Percentiles rank a stretch among this genome's conserved stretches.
Evolutionary conservation across 1,140 invertebrate species (phyloP).

Genomic region (Penaeus chinensis): DNA sequence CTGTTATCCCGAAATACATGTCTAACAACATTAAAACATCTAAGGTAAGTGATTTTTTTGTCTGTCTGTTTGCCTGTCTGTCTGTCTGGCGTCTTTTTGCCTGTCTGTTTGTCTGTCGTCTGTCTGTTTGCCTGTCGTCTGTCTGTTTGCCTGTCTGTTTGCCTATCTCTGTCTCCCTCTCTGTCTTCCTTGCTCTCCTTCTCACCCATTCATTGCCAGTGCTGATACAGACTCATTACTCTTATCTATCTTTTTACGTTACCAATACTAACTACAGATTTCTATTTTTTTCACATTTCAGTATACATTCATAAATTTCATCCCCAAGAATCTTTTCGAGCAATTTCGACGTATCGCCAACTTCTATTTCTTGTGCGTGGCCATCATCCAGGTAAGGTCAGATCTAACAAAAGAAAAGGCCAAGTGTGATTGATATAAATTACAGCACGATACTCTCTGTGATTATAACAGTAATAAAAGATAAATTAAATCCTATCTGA

Average conservation of each 20-base stretch:
- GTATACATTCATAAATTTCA: constrained; percentile 84
- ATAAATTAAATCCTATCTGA: not conserved
- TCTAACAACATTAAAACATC: constrained; percentile 44
- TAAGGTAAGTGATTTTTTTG: constrained; percentile 24
- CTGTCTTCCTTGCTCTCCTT: too few relatives aligned
- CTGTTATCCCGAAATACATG: not conserved
- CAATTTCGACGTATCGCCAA: constrained; percentile 87
- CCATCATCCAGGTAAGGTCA: constrained; percentile 75
- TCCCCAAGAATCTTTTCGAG: constrained; percentile 86
- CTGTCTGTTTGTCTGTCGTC: not conserved
- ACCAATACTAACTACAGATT: not conserved
- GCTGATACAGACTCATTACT: too few relatives aligned
- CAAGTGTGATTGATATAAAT: not conserved
- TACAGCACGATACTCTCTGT: too few relatives aligned
- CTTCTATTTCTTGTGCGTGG: constrained; percentile 84
- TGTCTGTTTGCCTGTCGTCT: not conserved
- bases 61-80: not conserved
- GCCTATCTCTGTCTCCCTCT: too few relatives aligned
- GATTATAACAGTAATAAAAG: too few relatives aligned
- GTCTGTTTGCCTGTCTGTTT: not conserved
- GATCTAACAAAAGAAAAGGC: constrained; percentile 62
- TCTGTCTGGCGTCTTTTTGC: not conserved
- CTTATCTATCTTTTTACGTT: too few relatives aligned
- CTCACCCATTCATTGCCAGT: too few relatives aligned
- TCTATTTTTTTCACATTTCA: constrained; percentile 36